Percentiles rank a stretch among this genome's conserved stretches.
Conservation (phyloP, 2,113 vertebrate genomes). For the Morone chrysops region DNA sequence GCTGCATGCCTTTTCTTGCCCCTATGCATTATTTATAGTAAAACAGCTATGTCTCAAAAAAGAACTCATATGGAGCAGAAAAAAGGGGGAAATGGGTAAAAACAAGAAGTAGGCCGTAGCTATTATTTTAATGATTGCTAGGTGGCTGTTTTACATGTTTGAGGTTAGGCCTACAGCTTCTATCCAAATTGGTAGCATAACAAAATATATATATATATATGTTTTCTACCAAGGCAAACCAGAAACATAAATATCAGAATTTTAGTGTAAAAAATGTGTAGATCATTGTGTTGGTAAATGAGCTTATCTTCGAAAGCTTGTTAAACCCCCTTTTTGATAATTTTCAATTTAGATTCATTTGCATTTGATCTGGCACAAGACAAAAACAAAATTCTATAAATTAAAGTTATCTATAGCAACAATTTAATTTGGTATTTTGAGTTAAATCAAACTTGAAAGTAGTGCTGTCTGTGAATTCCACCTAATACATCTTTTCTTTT, state of each 20-base stretch:
- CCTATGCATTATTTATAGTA: constrained; percentile 70
- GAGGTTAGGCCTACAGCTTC: constrained; percentile 2
- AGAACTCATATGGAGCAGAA: constrained; percentile 59
- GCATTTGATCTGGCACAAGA: background rate
- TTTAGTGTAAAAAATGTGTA: too few relatives aligned
- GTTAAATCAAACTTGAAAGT: background rate
- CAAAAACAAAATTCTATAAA: too few relatives aligned
- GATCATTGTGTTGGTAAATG: too few relatives aligned
- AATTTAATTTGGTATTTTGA: background rate
- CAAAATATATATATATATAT: background rate
- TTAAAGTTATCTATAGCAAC: too few relatives aligned
- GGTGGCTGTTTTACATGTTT: constrained; percentile 52
- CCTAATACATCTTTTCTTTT: background rate
- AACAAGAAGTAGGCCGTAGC: constrained; percentile 32
- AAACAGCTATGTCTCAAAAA: constrained; percentile 70
- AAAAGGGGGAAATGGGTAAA: constrained; percentile 35
- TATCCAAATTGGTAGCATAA: background rate
- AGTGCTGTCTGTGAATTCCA: background rate
- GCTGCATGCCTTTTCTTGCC: constrained; percentile 47
- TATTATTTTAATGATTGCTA: constrained; percentile 42
- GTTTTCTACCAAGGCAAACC: background rate
- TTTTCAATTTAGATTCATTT: background rate
- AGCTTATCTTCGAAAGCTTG: too few relatives aligned
- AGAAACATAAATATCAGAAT: background rate
- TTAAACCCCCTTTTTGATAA: too few relatives aligned